These are phyloP conservation scores for Alligator mississippiensis DNA, from an alignment of 2,113 vertebrate species.

Conservation along the genomic window DNA sequence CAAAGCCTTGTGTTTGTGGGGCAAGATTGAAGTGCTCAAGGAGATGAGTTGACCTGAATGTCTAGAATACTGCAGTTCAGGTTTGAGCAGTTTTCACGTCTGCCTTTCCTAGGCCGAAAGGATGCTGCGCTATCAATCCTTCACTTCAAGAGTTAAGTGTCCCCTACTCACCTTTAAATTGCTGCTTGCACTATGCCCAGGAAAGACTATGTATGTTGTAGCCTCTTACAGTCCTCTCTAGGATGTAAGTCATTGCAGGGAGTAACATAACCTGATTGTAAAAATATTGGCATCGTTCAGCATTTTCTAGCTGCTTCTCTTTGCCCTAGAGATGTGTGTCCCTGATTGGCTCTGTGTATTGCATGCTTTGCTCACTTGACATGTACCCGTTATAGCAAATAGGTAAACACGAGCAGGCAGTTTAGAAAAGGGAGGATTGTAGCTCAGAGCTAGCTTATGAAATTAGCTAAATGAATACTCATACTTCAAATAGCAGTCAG, in stretches of 20 bases:
- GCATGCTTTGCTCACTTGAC: background rate
- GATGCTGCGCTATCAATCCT: background rate
- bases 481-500: background rate
- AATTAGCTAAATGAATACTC: background rate
- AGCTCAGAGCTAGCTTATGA: background rate
- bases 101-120: background rate
- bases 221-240: rapidly evolving
- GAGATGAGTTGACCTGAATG: background rate
- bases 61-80: rapidly evolving
- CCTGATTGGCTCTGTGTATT: background rate
- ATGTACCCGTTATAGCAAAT: background rate
- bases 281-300: background rate
- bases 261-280: background rate
- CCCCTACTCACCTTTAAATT: rapidly evolving
- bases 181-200: rapidly evolving
- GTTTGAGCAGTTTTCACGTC: background rate
- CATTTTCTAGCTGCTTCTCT: background rate
- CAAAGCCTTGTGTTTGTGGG: no score
- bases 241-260: background rate
- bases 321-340: background rate
- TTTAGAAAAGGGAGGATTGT: background rate
- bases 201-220: background rate
- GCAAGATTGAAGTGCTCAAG: background rate
- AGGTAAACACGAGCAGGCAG: background rate
- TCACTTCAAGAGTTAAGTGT: background rate